phyloP scores from a whole-genome alignment of 2,888 invertebrate species.

The Horisme vitalbata region DNA sequence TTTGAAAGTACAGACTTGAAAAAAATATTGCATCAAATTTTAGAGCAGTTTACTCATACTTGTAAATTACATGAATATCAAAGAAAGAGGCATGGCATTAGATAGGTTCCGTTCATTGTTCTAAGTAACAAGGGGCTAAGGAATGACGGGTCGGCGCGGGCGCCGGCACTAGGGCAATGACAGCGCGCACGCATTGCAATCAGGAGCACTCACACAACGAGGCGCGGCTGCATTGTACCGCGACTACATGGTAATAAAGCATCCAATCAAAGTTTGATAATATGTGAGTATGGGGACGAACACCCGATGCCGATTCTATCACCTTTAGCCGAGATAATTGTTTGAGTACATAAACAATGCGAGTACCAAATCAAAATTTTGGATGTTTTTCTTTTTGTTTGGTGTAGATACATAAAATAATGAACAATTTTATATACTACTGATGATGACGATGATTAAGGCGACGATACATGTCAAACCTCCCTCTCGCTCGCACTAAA shows the following conservation, averaged over 20 bases:
- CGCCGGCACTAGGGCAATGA: slow-evolving; percentile 58
- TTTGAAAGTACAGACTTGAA: too few species aligned
- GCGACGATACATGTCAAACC: too few species aligned
- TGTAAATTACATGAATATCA: slow-evolving; percentile 20
- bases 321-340: too few species aligned
- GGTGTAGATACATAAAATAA: too few species aligned
- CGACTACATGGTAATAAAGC: slow-evolving; percentile 18
- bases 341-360: too few species aligned
- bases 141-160: slow-evolving; percentile 27
- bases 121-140: slow-evolving; percentile 52
- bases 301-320: background rate
- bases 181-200: slow-evolving; percentile 67
- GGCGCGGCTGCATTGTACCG: slow-evolving; percentile 27
- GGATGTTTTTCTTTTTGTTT: too few species aligned
- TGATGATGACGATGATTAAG: too few species aligned
- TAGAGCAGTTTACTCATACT: background rate
- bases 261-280: slow-evolving; percentile 14
- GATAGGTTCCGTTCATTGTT: slow-evolving; percentile 68
- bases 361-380: too few species aligned
- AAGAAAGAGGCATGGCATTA: slow-evolving; percentile 48
- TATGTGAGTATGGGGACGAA: slow-evolving; percentile 2
- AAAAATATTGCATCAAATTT: background rate
- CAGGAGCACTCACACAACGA: slow-evolving; percentile 48
- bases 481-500: too few species aligned
- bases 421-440: too few species aligned